Evolutionary conservation across 2,113 vertebrate species (phyloP).

Genomic region (Ciconia boyciana): DNA sequence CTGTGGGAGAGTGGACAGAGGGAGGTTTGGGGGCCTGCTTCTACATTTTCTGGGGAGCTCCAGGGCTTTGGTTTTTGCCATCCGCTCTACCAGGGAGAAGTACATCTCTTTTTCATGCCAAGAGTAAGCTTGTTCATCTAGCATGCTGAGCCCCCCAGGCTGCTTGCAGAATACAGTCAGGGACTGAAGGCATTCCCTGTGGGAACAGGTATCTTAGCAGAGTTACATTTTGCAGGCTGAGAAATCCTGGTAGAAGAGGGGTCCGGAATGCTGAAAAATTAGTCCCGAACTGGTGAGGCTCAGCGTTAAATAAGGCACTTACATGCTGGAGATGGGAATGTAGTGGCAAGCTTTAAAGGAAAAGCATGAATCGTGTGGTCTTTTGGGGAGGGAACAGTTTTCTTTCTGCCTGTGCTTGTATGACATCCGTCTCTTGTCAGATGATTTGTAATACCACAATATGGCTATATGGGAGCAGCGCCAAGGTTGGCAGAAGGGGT

Average conservation of each 20-base stretch:
- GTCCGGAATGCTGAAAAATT: neutral
- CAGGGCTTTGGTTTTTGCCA: neutral
- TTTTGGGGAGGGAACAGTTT: neutral
- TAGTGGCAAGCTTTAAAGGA: neutral
- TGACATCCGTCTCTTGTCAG: neutral
- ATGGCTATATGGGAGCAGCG: neutral
- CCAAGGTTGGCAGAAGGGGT: slow-evolving; percentile 6
- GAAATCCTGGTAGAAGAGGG: neutral
- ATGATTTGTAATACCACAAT: neutral
- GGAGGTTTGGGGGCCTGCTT: neutral
- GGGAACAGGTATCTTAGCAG: neutral
- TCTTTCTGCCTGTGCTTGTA: neutral
- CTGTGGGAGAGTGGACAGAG: neutral
- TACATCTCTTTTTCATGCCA: neutral
- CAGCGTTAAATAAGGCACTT: neutral
- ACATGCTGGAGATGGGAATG: neutral
- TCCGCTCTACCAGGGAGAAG: neutral
- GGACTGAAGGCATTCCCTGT: neutral
- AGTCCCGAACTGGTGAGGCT: neutral
- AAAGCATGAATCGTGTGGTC: neutral
- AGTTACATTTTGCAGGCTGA: neutral
- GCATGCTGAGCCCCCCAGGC: neutral
- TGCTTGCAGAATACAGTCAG: neutral
- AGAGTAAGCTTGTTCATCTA: neutral
- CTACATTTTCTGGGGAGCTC: neutral